phyloP scores from a whole-genome alignment of 2,113 vertebrate species.

The Daubentonia madagascariensis region DNA sequence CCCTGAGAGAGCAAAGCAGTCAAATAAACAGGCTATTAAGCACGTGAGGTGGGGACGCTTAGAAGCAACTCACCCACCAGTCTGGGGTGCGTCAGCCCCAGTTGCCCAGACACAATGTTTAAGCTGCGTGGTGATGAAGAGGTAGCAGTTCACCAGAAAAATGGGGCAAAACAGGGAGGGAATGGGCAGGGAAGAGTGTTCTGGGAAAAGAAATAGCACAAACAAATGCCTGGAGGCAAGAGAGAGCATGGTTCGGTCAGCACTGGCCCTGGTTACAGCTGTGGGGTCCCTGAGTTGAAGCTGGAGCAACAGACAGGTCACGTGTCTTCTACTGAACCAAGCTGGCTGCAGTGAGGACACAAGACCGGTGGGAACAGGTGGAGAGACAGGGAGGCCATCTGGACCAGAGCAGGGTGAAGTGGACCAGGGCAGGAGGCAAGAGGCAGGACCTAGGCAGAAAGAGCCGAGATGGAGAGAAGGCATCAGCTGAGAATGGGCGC shows the following conservation, averaged over 20 bases:
- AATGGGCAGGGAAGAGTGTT: neutral
- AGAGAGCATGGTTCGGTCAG: neutral
- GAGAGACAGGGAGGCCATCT: neutral
- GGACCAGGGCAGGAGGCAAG: neutral
- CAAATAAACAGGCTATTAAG: neutral
- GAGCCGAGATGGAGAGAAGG: neutral
- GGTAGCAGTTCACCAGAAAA: neutral
- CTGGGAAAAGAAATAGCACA: neutral
- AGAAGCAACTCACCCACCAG: neutral
- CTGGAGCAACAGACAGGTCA: rapidly evolving
- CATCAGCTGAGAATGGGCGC: rapidly evolving
- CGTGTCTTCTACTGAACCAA: neutral
- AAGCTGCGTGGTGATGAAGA: neutral
- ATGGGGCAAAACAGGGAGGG: neutral
- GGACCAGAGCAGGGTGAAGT: neutral
- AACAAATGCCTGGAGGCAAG: neutral
- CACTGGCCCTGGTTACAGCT: no score
- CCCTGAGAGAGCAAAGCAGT: neutral
- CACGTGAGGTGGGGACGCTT: rapidly evolving
- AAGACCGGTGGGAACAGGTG: neutral
- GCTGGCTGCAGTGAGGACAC: neutral
- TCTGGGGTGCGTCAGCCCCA: rapidly evolving
- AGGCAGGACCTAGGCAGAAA: neutral
- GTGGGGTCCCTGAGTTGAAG: rapidly evolving
- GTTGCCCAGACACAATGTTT: neutral